phyloP scores from a whole-genome alignment of 2,888 invertebrate species.

The Dione juno region DNA sequence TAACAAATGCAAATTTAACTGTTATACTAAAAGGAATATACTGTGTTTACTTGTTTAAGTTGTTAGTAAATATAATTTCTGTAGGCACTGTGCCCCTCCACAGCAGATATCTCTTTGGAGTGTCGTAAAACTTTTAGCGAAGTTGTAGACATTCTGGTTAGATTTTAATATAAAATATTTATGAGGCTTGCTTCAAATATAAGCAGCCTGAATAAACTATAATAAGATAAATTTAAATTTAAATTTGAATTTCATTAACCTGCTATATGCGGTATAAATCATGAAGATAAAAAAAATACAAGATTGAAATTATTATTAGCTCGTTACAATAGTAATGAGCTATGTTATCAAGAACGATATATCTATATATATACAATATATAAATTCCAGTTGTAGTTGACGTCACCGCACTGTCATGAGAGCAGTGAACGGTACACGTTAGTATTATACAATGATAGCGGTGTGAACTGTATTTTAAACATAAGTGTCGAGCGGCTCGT shows the following conservation, averaged over 20 bases:
- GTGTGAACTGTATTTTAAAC: constrained; percentile 50
- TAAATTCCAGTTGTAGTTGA: constrained; percentile 17
- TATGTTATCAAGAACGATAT: background rate
- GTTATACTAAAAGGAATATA: too few species aligned
- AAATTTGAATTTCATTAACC: too few species aligned
- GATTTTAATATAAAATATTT: background rate
- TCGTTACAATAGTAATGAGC: background rate
- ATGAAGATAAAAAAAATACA: background rate
- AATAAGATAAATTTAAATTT: too few species aligned
- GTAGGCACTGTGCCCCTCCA: background rate
- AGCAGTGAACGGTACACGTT: constrained; percentile 19
- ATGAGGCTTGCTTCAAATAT: background rate
- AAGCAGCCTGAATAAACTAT: background rate
- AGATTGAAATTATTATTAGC: too few species aligned
- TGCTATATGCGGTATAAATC: too few species aligned
- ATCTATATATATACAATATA: background rate
- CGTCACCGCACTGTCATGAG: constrained; percentile 20
- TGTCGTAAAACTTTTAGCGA: background rate
- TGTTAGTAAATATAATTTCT: background rate
- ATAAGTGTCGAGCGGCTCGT: constrained; percentile 61
- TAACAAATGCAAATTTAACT: too few species aligned
- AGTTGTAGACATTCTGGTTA: background rate
- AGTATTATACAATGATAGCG: background rate
- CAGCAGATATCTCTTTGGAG: background rate
- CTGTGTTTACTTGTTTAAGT: background rate